Evolutionary conservation across 1,140 invertebrate species (phyloP).

Genomic region (Cylas formicarius): DNA sequence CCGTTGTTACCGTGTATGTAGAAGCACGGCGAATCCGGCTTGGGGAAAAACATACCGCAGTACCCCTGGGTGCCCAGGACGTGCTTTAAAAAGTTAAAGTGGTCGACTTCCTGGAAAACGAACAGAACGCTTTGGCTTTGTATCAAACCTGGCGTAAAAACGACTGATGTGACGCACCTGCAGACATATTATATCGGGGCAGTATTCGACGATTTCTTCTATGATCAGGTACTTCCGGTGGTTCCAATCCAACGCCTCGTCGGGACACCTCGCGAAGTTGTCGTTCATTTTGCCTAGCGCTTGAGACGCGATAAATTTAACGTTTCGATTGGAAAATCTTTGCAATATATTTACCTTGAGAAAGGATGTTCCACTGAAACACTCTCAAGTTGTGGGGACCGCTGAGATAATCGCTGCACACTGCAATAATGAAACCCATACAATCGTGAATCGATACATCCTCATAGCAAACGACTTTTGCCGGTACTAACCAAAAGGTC

Average conservation of each 20-base stretch:
- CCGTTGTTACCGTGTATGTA: slow-evolving; percentile 67
- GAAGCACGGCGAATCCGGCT: slow-evolving; percentile 72
- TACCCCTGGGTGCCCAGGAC: slow-evolving; percentile 60
- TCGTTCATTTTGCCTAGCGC: slow-evolving; percentile 65
- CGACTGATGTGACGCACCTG: slow-evolving; percentile 42
- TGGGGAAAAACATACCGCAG: slow-evolving; percentile 64
- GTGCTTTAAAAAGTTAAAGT: slow-evolving; percentile 61
- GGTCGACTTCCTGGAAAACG: slow-evolving; percentile 62
- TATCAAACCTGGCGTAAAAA: neutral
- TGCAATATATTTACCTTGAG: slow-evolving; percentile 59
- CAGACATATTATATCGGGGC: slow-evolving; percentile 67
- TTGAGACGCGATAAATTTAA: slow-evolving; percentile 14
- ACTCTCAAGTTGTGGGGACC: slow-evolving; percentile 48
- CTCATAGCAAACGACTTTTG: too few species aligned
- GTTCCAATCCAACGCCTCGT: slow-evolving; percentile 63
- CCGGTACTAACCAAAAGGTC: too few species aligned
- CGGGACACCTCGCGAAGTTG: slow-evolving; percentile 66
- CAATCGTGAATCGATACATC: too few species aligned
- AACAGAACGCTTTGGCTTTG: slow-evolving; percentile 7
- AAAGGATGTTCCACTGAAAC: slow-evolving; percentile 70
- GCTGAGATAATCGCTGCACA: slow-evolving; percentile 40
- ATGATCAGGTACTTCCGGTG: slow-evolving; percentile 59
- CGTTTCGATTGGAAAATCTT: neutral
- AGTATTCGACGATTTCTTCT: slow-evolving; percentile 63
- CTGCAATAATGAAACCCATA: slow-evolving; percentile 38